A percentile compares a stretch with the other conserved stretches of the same genome.
These are phyloP conservation scores for Dryomyza anilis DNA, from an alignment of 2,888 invertebrate species.

Conservation along the genomic window DNA sequence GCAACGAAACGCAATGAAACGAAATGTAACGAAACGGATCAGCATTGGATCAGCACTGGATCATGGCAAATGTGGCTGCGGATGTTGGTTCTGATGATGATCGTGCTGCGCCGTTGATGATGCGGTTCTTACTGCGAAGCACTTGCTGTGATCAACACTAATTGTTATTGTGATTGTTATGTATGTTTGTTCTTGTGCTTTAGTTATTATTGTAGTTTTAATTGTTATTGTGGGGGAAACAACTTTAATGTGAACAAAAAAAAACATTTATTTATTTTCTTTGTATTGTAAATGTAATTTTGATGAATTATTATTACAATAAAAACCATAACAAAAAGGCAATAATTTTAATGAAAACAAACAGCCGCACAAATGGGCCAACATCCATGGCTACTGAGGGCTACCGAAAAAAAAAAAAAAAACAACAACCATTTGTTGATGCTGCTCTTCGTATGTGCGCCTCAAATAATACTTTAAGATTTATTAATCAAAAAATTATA, in stretches of 20 bases:
- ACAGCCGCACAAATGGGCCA: not conserved
- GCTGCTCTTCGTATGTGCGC: not conserved
- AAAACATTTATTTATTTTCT: conserved; percentile 9
- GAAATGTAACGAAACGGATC: conserved; percentile 5
- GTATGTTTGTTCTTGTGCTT: not conserved
- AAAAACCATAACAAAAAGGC: not conserved
- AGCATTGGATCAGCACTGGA: not conserved
- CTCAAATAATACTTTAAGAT: not conserved
- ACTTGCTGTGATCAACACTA: not conserved
- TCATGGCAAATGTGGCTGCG: not conserved
- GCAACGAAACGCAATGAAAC: not conserved
- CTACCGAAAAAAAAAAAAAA: not conserved
- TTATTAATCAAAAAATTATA: not conserved
- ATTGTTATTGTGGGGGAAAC: not conserved
- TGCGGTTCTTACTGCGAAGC: no score
- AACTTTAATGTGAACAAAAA: not conserved
- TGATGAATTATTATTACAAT: conserved; percentile 52
- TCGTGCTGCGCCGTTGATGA: no score
- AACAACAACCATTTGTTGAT: conserved; percentile 5
- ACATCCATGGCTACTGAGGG: not conserved
- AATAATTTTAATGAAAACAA: not conserved
- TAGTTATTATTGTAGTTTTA: not conserved
- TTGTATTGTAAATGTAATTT: conserved; percentile 36
- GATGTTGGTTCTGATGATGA: not conserved
- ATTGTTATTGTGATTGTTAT: not conserved